phyloP scores from a whole-genome alignment of 2,888 invertebrate species.

The Leptopilina drosophilae region DNA sequence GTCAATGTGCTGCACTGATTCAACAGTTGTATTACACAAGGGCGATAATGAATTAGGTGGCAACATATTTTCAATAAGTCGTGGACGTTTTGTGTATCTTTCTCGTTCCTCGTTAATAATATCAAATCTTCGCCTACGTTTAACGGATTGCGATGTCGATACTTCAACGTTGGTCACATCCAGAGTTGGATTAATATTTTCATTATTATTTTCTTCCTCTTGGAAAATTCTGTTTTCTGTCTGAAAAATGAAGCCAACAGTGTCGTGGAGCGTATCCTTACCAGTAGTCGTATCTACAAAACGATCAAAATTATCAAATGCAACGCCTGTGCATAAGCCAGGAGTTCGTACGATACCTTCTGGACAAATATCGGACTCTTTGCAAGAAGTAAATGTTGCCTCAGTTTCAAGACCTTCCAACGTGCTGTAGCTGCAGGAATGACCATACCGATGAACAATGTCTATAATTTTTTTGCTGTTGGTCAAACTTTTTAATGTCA shows the following conservation, averaged over 20 bases:
- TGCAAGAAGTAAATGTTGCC: constrained; percentile 58
- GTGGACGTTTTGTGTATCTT: background rate
- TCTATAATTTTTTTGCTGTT: constrained; percentile 54
- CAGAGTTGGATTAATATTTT: background rate
- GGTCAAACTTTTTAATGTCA: background rate
- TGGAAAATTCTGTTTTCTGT: background rate
- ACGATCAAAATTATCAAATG: constrained; percentile 57
- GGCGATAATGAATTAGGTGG: background rate
- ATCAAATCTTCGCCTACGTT: background rate
- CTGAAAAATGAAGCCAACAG: background rate
- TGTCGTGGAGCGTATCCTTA: background rate
- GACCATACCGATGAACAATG: constrained; percentile 66
- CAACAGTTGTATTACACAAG: constrained; percentile 39
- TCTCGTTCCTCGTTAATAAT: background rate
- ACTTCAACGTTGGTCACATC: background rate
- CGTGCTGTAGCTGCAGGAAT: constrained; percentile 63
- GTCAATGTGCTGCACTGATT: constrained; percentile 18
- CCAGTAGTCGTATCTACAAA: constrained; percentile 45
- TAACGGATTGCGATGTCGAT: background rate
- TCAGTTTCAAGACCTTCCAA: constrained; percentile 69
- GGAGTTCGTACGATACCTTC: constrained; percentile 59
- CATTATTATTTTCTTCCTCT: background rate
- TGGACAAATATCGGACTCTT: constrained; percentile 58
- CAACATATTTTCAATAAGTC: background rate
- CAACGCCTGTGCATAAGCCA: constrained; percentile 60